Base-by-base conservation (phyloP, 2,888 invertebrate genomes). In the Tubulanus polymorphus region DNA sequence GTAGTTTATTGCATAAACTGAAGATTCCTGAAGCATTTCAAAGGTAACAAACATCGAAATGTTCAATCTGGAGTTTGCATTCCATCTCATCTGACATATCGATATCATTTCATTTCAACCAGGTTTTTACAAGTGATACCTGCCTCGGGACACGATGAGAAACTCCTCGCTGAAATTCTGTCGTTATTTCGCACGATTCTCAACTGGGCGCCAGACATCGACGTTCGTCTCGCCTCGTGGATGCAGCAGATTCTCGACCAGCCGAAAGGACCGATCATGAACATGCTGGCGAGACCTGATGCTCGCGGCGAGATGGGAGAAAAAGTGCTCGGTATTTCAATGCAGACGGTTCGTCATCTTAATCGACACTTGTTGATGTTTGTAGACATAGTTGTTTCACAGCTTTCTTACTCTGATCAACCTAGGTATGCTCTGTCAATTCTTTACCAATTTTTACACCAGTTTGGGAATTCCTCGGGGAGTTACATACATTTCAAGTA, bases 71-170 rank as follows among this genome's bases (percentile, higher is more conserved):
- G 35, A 12, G 10, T n/a, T 12, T 32, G 10, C 10, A 32, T 32
- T n/a, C 35, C 35, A 32, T n/a, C 35, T 12, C 35, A 10, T 32
- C 35, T 12, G 35, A 32, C 10, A 32, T 32, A n/a, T n/a, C n/a
- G n/a, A n/a, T n/a, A n/a, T n/a, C n/a, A n/a, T n/a, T n/a, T n/a
- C n/a, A n/a, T 61, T 37, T 29, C 37, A 59, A 60, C 15, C 66
- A 77, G 77, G 57, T 77, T 77, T 63, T 63, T 77, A 3, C 63
- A 64, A 51, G 67, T 72, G 2, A 67, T 67, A 3, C 77, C 77
- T 1, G 67, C 69, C 2, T 71, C 74, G 23, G 59, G 61, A 41
- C 67, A 70, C n/a, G 77, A 77, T 58, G 74, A 77, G 54, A 55
- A 64, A 20, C 62, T 77, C 26, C 63, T 77, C 18, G 56, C 64